Base-by-base conservation (phyloP, 2,797 vertebrate genomes). In the Gymnothorax javanicus region DNA sequence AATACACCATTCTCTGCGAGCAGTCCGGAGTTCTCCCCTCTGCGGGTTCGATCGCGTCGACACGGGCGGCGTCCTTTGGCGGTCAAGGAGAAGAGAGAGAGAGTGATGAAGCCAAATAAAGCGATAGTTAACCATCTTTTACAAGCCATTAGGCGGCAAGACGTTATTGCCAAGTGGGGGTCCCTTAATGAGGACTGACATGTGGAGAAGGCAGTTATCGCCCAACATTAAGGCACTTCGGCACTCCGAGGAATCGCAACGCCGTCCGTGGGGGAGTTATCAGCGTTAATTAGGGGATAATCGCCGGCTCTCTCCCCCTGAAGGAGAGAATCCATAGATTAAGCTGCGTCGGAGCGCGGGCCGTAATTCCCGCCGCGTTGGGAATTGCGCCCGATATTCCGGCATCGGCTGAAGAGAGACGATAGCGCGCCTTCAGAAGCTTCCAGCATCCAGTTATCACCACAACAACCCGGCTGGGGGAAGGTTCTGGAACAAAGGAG, bases 181-280 rank as follows among this genome's bases (percentile, higher is more conserved):
- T 97, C 97, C 97, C 97, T 97, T 99, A 99, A 99, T 96, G 97
- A 98, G 97, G 97, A 95, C 97, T 98, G 98, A 97, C 98, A 99
- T 99, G 98, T 96, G 97, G 97, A 95, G 94, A 93, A 97, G 96
- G 96, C 97, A 97, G 97, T 99, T 98, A 98, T 95, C 96, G 96
- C 95, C 97, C 97, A 96, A 97, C 97, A 97, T 95, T 97, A 96
- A 97, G 93, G 94, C n/a, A 88, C 95, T 94, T 95, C 93, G 92
- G 95, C 91, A 92, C 92, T 91, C 94, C 96, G 94, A 96, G 96
- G 96, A 97, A 97, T 97, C 95, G 95, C 97, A 97, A 96, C 95
- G 93, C 95, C 88, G 95, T 97, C 97, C 97, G 97, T 95, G 96
- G 95, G 97, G 97, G 97, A 98, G 95, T 96, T 93, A 97, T 98